phyloP scores from a whole-genome alignment of 2,113 vertebrate genomes.

The Arizona elegans region DNA sequence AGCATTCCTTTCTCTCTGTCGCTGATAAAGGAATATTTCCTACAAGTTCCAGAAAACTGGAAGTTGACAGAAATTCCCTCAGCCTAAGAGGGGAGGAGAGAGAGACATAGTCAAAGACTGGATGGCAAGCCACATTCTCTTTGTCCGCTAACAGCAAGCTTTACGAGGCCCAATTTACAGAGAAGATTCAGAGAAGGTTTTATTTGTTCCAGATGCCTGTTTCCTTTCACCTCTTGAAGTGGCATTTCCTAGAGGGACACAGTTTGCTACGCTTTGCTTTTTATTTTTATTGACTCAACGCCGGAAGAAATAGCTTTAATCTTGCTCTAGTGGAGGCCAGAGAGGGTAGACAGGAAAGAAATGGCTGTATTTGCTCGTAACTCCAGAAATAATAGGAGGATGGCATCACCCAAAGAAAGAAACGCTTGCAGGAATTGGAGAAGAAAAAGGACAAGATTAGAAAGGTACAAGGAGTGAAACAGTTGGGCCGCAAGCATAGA shows the following conservation, averaged over 20 bases:
- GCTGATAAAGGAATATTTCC: conserved; percentile 4
- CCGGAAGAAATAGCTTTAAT: conserved; percentile 29
- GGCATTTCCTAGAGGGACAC: conserved; percentile 17
- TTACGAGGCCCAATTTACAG: conserved; percentile 53
- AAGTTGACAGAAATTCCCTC: conserved; percentile 68
- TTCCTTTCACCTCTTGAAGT: conserved; percentile 66
- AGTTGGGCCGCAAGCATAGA: not conserved
- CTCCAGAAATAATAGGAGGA: not conserved
- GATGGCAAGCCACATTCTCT: conserved; percentile 63
- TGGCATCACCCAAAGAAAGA: not conserved
- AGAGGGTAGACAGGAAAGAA: not conserved
- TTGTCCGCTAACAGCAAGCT: conserved; percentile 56
- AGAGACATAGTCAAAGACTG: conserved; percentile 44
- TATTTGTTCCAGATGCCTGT: conserved; percentile 69
- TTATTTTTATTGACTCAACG: accelerated
- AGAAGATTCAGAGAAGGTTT: conserved; percentile 59
- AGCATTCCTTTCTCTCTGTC: not conserved
- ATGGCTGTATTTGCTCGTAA: not conserved
- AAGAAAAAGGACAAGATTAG: conserved; percentile 35
- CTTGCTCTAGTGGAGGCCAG: conserved; percentile 13
- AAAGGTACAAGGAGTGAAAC: not conserved
- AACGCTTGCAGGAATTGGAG: conserved; percentile 44
- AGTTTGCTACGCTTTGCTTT: conserved; percentile 35
- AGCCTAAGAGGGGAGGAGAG: conserved; percentile 40
- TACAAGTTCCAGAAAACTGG: conserved; percentile 39